Evolutionary conservation across 2,888 invertebrate species (phyloP).

Genomic region (Dasysyrphus albostriatus): DNA sequence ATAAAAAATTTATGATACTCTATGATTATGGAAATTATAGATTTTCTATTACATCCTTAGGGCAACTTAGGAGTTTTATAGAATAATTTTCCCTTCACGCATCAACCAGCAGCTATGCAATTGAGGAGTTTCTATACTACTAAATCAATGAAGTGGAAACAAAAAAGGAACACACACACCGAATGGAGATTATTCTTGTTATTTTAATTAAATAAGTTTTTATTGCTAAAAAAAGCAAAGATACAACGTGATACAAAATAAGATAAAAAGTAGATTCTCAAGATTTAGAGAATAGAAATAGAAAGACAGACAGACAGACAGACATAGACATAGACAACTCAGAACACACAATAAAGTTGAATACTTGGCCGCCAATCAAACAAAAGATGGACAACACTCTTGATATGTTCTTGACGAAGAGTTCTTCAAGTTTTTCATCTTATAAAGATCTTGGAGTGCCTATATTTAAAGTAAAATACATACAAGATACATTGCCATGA

Average conservation of each 20-base stretch:
- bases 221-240: conserved; percentile 10
- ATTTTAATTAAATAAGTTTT: conserved; percentile 62
- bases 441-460: not conserved
- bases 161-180: not conserved
- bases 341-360: conserved; percentile 4
- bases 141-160: conserved; percentile 35
- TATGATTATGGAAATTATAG: conserved; percentile 68
- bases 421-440: conserved; percentile 37
- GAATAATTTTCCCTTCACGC: conserved; percentile 9
- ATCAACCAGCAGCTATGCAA: not conserved
- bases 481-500: conserved; percentile 46
- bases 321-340: conserved; percentile 22
- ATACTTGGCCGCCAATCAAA: conserved; percentile 41
- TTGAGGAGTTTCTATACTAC: conserved; percentile 8
- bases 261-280: conserved; percentile 29
- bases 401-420: conserved; percentile 28
- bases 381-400: conserved; percentile 63
- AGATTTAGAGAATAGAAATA: conserved; percentile 21
- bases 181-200: not conserved
- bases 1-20: conserved; percentile 33
- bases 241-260: conserved; percentile 9
- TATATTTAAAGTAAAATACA: not conserved
- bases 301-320: conserved; percentile 21
- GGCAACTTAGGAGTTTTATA: conserved; percentile 36
- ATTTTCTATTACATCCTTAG: conserved; percentile 55